These are phyloP conservation scores for Yponomeuta sedellus DNA, from an alignment of 2,888 invertebrate species.

Conservation along the genomic window DNA sequence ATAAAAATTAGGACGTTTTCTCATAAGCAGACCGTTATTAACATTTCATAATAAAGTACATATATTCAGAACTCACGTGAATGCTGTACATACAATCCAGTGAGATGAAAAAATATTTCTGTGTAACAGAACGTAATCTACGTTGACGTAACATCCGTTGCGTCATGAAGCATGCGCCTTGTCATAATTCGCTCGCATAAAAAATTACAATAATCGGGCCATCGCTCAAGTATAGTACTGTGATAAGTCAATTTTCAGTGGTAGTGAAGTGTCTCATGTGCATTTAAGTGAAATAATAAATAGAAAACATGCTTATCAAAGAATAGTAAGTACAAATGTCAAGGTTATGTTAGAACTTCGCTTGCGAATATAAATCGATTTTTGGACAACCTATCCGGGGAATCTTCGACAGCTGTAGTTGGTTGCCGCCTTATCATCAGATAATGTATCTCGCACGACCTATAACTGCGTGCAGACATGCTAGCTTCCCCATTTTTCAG, in stretches of 20 bases:
- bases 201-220: slow-evolving; percentile 63
- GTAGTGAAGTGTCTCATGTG: slow-evolving; percentile 75
- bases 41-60: too few relatives aligned
- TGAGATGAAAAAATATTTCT: background rate
- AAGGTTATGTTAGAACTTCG: slow-evolving; percentile 54
- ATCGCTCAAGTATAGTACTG: slow-evolving; percentile 70
- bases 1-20: too few relatives aligned
- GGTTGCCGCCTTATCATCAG: slow-evolving; percentile 39
- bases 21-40: too few relatives aligned
- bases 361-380: slow-evolving; percentile 65
- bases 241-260: slow-evolving; percentile 65
- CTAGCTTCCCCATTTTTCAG: too few relatives aligned
- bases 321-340: slow-evolving; percentile 79
- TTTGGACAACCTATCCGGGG: slow-evolving; percentile 37
- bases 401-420: slow-evolving; percentile 32
- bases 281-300: slow-evolving; percentile 63
- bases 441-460: slow-evolving; percentile 18
- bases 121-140: background rate
- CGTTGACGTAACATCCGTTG: slow-evolving; percentile 79
- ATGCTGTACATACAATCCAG: background rate
- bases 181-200: slow-evolving; percentile 67
- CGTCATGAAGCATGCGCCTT: slow-evolving; percentile 80
- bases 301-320: slow-evolving; percentile 81
- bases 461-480: background rate
- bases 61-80: too few relatives aligned